Percentiles rank a stretch among this genome's conserved stretches.
Evolutionary conservation across 2,113 vertebrate genomes (phyloP).

Genomic region (Gobiocypris rarus): DNA sequence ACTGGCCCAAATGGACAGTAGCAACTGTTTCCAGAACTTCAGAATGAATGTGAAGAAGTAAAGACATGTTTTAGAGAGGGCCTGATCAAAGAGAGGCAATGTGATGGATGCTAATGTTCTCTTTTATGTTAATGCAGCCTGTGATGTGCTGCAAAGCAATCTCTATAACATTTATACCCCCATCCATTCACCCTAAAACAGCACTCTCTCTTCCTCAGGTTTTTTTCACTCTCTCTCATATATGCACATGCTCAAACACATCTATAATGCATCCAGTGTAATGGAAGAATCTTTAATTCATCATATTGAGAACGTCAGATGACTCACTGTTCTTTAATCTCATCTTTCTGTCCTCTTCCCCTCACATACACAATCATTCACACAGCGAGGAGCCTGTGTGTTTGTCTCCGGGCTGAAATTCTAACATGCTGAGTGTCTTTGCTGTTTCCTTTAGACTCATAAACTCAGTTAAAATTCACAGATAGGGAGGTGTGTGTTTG

Average conservation of each 20-base stretch:
- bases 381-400: not conserved
- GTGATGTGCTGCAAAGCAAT: conserved; percentile 21
- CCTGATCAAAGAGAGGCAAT: conserved; percentile 19
- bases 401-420: not conserved
- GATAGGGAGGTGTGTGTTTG: not conserved
- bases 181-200: conserved; percentile 24
- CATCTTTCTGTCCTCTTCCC: conserved; percentile 4
- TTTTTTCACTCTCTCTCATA: not conserved
- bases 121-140: conserved; percentile 38
- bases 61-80: not conserved
- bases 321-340: conserved; percentile 49
- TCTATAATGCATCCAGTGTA: conserved; percentile 64
- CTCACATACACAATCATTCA: conserved; percentile 24
- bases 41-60: not conserved
- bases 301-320: conserved; percentile 58
- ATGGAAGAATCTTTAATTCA: conserved; percentile 67
- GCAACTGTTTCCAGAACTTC: not conserved
- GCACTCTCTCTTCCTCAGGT: not conserved
- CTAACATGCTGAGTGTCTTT: not conserved
- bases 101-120: conserved; percentile 30
- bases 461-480: conserved; percentile 16
- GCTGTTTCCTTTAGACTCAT: not conserved
- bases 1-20: not conserved
- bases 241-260: conserved; percentile 37
- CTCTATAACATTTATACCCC: conserved; percentile 27